These are phyloP conservation scores for Pantherophis alleghaniensis DNA, from an alignment of 2,797 vertebrate genomes.

Conservation along the genomic window DNA sequence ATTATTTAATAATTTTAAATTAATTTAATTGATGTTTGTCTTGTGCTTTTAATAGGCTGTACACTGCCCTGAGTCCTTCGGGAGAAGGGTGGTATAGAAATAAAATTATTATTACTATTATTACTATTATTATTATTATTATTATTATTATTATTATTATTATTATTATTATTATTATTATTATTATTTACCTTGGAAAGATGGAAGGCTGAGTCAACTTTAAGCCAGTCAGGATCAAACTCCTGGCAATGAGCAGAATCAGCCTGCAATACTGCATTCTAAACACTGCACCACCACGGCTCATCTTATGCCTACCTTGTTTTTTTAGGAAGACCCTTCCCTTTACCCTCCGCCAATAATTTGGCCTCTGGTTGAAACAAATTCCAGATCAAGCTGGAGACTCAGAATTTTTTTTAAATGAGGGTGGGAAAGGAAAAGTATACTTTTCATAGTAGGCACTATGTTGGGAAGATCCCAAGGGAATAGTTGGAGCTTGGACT, in stretches of 20 bases:
- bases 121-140: too few species aligned
- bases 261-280: not conserved
- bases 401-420: not conserved
- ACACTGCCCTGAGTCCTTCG: too few species aligned
- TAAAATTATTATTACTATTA: too few species aligned
- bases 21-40: too few species aligned
- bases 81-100: too few species aligned
- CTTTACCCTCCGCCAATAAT: not conserved
- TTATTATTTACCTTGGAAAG: not conserved
- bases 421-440: not conserved
- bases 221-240: not conserved
- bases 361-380: not conserved
- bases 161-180: too few species aligned
- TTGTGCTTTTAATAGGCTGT: too few species aligned
- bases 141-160: too few species aligned
- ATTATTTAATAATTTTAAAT: too few species aligned
- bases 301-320: not conserved
- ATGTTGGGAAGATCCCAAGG: not conserved
- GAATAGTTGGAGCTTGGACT: not conserved
- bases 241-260: not conserved
- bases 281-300: not conserved
- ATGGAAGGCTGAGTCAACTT: not conserved
- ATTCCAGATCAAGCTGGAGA: not conserved
- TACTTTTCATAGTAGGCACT: not conserved
- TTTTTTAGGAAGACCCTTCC: not conserved